Conservation (phyloP, 2,888 invertebrate genomes). For the Drosophila macrospina region DNA sequence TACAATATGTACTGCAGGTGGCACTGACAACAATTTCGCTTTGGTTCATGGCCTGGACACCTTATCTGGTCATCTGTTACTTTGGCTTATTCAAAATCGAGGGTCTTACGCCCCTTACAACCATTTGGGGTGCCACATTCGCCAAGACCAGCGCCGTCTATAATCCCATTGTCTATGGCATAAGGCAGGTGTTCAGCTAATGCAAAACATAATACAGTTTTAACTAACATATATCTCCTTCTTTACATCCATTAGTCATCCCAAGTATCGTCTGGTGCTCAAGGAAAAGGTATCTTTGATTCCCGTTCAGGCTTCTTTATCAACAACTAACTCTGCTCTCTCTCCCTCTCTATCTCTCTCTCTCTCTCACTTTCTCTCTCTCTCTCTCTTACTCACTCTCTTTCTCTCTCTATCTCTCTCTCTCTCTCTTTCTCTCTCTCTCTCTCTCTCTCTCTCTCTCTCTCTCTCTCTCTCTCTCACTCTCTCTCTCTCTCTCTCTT, state of each 20-base stretch:
- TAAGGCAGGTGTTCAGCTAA: conserved; percentile 87
- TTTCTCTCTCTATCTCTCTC: too few species aligned
- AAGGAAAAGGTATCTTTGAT: conserved; percentile 85
- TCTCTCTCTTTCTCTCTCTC: too few species aligned
- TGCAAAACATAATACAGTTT: not conserved
- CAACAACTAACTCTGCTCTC: not conserved
- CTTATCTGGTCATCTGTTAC: conserved; percentile 93
- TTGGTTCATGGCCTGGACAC: conserved; percentile 97
- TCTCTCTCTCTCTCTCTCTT: too few species aligned
- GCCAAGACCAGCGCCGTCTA: conserved; percentile 96
- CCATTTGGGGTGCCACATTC: conserved; percentile 95
- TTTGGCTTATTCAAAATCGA: conserved; percentile 91
- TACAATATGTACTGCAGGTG: conserved; percentile 87
- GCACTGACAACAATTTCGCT: conserved; percentile 95
- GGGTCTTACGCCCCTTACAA: conserved; percentile 91
- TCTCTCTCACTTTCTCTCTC: too few species aligned
- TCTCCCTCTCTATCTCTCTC: too few species aligned
- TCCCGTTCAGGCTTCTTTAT: not conserved
- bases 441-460: too few species aligned
- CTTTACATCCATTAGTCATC: conserved; percentile 85
- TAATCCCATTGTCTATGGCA: conserved; percentile 96
- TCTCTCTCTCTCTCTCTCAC: too few species aligned
- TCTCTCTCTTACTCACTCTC: too few species aligned
- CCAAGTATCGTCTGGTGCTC: conserved; percentile 88
- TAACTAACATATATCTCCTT: not conserved